Conservation (phyloP, 2,888 invertebrate genomes). For the Cerceris rybyensis region DNA sequence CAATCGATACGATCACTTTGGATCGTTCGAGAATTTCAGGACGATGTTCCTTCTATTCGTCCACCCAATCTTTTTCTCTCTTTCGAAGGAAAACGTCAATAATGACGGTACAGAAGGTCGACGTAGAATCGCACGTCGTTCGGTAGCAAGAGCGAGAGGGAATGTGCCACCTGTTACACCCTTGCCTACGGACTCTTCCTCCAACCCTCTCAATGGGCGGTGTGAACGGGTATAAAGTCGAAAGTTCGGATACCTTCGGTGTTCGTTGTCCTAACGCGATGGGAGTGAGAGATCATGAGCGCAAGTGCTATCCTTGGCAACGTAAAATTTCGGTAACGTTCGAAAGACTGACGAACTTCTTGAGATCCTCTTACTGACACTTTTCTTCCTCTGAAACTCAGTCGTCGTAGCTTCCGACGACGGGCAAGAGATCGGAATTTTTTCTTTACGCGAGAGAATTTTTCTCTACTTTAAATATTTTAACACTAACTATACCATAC, state of each 20-base stretch:
- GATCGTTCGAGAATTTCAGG: slow-evolving; percentile 42
- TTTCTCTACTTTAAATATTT: too few species aligned
- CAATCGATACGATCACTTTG: slow-evolving; percentile 21
- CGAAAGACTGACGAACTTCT: background rate
- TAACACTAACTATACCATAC: too few species aligned
- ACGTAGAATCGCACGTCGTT: slow-evolving; percentile 64
- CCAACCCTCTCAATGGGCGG: slow-evolving; percentile 34
- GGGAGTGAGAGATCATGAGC: slow-evolving; percentile 47
- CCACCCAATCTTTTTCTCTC: slow-evolving; percentile 4
- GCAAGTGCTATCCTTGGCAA: slow-evolving; percentile 25
- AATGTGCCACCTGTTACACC: slow-evolving; percentile 75
- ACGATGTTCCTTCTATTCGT: too few species aligned
- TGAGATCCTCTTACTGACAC: background rate
- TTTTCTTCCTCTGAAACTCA: background rate
- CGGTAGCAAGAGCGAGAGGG: slow-evolving; percentile 59
- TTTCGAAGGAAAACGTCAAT: slow-evolving; percentile 63
- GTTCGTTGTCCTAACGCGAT: slow-evolving; percentile 49
- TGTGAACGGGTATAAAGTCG: slow-evolving; percentile 65
- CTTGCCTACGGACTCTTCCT: slow-evolving; percentile 60
- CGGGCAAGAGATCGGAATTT: too few species aligned
- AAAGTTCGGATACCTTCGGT: slow-evolving; percentile 64
- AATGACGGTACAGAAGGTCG: slow-evolving; percentile 68
- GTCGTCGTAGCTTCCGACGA: background rate
- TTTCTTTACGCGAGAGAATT: too few species aligned
- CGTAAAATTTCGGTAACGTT: background rate